Conservation (phyloP, 2,797 vertebrate species). For the Echeneis naucrates region DNA sequence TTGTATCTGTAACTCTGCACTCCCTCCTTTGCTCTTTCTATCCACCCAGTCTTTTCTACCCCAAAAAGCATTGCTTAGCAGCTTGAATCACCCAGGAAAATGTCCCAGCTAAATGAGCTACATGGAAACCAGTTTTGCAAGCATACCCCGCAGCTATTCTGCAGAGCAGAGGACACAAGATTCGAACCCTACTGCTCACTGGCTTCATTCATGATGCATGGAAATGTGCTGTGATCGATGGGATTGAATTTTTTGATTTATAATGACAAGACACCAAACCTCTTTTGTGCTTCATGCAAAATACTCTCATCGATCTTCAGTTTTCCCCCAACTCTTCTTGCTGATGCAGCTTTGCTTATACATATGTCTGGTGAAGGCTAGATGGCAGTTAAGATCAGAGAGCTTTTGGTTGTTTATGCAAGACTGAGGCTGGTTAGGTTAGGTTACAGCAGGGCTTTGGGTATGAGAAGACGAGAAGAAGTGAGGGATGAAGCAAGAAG, state of each 20-base stretch:
- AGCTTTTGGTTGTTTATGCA: constrained; percentile 46
- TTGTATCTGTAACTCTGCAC: constrained; percentile 32
- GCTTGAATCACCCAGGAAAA: constrained; percentile 57
- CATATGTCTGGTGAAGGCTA: constrained; percentile 43
- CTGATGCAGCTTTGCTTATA: constrained; percentile 73
- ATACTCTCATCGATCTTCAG: constrained; percentile 44
- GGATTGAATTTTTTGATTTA: constrained; percentile 39
- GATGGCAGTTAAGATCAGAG: constrained; percentile 43
- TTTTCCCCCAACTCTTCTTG: constrained; percentile 33
- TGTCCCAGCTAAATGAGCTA: constrained; percentile 11
- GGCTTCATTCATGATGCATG: constrained; percentile 19
- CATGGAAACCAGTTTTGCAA: background rate
- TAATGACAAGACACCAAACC: constrained; percentile 55
- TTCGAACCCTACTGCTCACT: background rate
- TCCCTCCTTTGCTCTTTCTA: background rate
- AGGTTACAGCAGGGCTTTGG: constrained; percentile 1
- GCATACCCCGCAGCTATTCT: background rate
- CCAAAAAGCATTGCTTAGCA: constrained; percentile 49
- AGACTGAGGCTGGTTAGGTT: constrained; percentile 14
- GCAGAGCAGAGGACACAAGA: background rate
- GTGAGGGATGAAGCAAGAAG: background rate
- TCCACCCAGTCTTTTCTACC: constrained; percentile 22
- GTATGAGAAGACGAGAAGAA: background rate
- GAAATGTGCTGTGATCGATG: constrained; percentile 36
- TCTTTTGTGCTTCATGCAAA: constrained; percentile 52